These are phyloP conservation scores for Antheraea pernyi DNA, from an alignment of 1,140 invertebrate genomes.

Conservation along the genomic window DNA sequence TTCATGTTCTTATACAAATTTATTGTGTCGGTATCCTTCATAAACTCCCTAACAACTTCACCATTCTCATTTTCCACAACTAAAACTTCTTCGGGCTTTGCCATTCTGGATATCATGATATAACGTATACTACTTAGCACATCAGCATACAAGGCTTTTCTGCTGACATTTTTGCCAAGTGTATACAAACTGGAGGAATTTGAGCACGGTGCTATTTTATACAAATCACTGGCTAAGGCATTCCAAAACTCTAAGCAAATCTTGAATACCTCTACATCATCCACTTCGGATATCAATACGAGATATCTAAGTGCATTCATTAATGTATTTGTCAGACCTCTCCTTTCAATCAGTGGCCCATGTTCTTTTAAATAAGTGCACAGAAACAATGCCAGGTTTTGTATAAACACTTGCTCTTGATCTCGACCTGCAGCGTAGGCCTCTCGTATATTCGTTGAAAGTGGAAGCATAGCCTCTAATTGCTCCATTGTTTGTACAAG, in stretches of 20 bases:
- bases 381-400: constrained; percentile 98
- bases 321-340: constrained; percentile 85
- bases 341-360: constrained; percentile 91
- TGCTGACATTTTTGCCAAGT: constrained; percentile 63
- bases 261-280: constrained; percentile 99
- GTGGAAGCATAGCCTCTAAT: constrained; percentile 94
- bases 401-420: constrained; percentile 99
- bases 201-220: constrained; percentile 85
- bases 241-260: constrained; percentile 99
- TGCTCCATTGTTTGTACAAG: constrained; percentile 95
- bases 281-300: constrained; percentile 98
- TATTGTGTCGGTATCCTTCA: constrained; percentile 99
- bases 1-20: constrained; percentile 99
- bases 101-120: constrained; percentile 99
- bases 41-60: constrained; percentile 99
- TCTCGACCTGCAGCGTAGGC: constrained; percentile 96
- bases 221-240: constrained; percentile 93
- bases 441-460: constrained; percentile 94
- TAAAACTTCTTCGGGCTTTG: constrained; percentile 99
- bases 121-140: constrained; percentile 95
- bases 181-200: constrained; percentile 67
- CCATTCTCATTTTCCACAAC: constrained; percentile 99
- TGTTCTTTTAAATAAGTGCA: constrained; percentile 99
- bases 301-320: constrained; percentile 95
- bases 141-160: constrained; percentile 87